phyloP scores from a whole-genome alignment of 2,113 vertebrate species.

The Seriola dumerili region DNA sequence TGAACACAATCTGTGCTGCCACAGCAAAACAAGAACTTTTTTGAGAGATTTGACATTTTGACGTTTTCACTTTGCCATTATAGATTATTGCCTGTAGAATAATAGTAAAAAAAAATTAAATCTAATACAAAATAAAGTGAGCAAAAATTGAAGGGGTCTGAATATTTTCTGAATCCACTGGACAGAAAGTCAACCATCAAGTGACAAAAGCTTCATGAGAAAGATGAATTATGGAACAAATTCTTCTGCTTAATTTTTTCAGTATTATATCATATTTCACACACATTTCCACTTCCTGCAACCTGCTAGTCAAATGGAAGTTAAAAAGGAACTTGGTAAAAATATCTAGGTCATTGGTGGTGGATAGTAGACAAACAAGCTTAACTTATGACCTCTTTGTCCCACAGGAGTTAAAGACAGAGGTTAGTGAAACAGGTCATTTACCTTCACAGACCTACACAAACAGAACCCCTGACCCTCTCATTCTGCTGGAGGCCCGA shows the following conservation, averaged over 20 bases:
- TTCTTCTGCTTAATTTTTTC: background rate
- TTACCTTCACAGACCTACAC: background rate
- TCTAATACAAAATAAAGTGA: too few relatives aligned
- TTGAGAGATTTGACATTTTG: too few relatives aligned
- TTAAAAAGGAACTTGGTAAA: conserved; percentile 1
- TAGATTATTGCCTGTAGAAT: too few relatives aligned
- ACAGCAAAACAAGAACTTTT: too few relatives aligned
- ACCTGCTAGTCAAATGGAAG: conserved; percentile 10
- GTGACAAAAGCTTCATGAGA: background rate
- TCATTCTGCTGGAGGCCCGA: background rate
- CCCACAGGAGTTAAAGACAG: background rate
- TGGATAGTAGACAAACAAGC: conserved; percentile 13
- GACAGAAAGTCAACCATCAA: too few relatives aligned
- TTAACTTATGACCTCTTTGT: background rate
- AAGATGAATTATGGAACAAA: background rate
- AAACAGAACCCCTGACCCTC: conserved; percentile 2
- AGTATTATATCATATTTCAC: background rate
- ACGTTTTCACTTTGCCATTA: too few relatives aligned
- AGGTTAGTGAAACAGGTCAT: background rate
- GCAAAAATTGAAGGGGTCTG: too few relatives aligned
- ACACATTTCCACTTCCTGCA: background rate
- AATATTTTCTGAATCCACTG: too few relatives aligned
- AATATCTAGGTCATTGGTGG: conserved; percentile 6
- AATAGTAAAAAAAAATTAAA: too few relatives aligned
- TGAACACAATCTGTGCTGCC: too few relatives aligned